Evolutionary conservation across 2,888 invertebrate genomes (phyloP).

Genomic region (Ligdia adustata): DNA sequence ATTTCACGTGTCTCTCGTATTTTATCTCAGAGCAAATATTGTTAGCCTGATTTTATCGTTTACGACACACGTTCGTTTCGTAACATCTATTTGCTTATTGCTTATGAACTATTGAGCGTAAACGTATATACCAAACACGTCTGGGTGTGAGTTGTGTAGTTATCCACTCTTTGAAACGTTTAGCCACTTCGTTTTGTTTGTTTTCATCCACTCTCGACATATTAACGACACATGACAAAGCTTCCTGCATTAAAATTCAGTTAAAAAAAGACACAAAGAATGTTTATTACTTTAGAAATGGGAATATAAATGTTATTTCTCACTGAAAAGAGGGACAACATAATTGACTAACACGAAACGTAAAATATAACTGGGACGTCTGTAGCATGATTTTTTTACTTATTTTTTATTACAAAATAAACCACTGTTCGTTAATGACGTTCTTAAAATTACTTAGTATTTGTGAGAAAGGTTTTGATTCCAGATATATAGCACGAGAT

Average conservation of each 20-base stretch:
- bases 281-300: conserved; percentile 69
- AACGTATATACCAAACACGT: conserved; percentile 47
- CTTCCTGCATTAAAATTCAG: conserved; percentile 61
- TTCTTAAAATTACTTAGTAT: not conserved
- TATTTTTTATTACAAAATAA: conserved; percentile 23
- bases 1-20: conserved; percentile 70
- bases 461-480: not conserved
- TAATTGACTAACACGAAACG: conserved; percentile 55
- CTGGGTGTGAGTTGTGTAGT: conserved; percentile 31
- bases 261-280: conserved; percentile 65
- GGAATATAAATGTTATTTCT: conserved; percentile 66
- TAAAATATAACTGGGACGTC: conserved; percentile 42
- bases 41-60: conserved; percentile 64
- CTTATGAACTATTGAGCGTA: conserved; percentile 47
- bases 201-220: conserved; percentile 10
- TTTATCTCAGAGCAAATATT: conserved; percentile 76
- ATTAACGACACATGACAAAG: conserved; percentile 35
- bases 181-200: conserved; percentile 15
- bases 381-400: conserved; percentile 37
- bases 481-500: conserved; percentile 29
- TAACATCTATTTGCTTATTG: conserved; percentile 48
- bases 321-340: conserved; percentile 52
- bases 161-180: conserved; percentile 48
- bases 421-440: conserved; percentile 2
- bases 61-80: conserved; percentile 59